These are phyloP conservation scores for Dicentrarchus labrax DNA, from an alignment of 2,113 vertebrate species.

Conservation along the genomic window DNA sequence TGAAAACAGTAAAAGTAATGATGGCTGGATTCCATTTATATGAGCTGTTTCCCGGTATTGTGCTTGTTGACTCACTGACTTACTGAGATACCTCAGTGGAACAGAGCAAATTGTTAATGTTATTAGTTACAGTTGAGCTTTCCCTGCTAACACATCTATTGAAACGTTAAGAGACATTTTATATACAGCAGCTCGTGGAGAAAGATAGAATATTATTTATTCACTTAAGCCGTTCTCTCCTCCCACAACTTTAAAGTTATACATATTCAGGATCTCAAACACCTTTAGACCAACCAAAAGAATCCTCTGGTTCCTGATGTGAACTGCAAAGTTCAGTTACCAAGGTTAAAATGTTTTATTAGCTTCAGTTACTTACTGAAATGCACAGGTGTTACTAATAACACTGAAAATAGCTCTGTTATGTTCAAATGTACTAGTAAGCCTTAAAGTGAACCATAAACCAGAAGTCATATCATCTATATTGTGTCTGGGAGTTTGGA, in stretches of 20 bases:
- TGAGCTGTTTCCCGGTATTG: neutral
- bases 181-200: slow-evolving; percentile 7
- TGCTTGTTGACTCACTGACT: no score
- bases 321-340: neutral
- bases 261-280: neutral
- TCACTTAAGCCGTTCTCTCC: neutral
- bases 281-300: neutral
- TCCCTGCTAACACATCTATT: neutral
- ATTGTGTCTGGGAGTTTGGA: no score
- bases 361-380: neutral
- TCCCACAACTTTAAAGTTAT: neutral
- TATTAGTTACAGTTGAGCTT: neutral
- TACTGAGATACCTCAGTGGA: neutral
- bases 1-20: neutral
- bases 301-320: neutral
- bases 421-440: neutral
- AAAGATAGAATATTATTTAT: neutral
- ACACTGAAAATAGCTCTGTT: neutral
- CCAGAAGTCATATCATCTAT: no score
- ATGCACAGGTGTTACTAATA: neutral
- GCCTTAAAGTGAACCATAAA: no score
- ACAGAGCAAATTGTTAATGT: neutral
- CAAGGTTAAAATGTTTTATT: neutral
- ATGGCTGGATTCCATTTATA: neutral
- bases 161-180: neutral